Percentiles rank a stretch among this genome's conserved stretches.
phyloP scores from a whole-genome alignment of 2,797 vertebrate species.

The Gila robusta region DNA sequence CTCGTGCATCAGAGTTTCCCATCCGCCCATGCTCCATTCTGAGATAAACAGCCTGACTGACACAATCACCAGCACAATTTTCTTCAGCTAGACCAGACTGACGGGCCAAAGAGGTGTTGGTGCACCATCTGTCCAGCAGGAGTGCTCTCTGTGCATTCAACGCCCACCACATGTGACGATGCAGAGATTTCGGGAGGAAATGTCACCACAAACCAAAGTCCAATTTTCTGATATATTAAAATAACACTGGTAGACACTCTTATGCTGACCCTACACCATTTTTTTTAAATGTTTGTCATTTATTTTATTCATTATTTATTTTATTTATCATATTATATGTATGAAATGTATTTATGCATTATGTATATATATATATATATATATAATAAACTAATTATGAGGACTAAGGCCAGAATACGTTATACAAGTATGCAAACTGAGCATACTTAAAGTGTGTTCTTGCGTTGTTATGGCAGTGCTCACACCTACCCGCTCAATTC shows the following conservation, averaged over 20 bases:
- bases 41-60: conserved; percentile 34
- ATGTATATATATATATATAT: not conserved
- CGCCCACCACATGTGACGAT: not conserved
- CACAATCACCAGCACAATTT: conserved; percentile 29
- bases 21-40: conserved; percentile 34
- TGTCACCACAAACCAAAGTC: too few relatives aligned
- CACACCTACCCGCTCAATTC: not conserved
- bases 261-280: not conserved
- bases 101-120: not conserved
- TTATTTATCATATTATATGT: not conserved
- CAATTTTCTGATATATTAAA: too few relatives aligned
- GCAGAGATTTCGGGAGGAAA: not conserved
- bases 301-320: not conserved
- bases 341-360: not conserved
- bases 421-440: not conserved
- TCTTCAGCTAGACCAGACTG: conserved; percentile 16
- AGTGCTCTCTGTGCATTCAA: not conserved
- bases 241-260: not conserved
- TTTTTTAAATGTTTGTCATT: not conserved
- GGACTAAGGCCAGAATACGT: not conserved
- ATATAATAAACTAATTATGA: not conserved
- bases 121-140: not conserved
- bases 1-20: not conserved
- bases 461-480: conserved; percentile 3
- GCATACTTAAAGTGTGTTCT: not conserved